A percentile compares a stretch with the other conserved stretches of the same genome.
Conservation (phyloP, 2,797 vertebrate species). For the Aratinga solstitialis region DNA sequence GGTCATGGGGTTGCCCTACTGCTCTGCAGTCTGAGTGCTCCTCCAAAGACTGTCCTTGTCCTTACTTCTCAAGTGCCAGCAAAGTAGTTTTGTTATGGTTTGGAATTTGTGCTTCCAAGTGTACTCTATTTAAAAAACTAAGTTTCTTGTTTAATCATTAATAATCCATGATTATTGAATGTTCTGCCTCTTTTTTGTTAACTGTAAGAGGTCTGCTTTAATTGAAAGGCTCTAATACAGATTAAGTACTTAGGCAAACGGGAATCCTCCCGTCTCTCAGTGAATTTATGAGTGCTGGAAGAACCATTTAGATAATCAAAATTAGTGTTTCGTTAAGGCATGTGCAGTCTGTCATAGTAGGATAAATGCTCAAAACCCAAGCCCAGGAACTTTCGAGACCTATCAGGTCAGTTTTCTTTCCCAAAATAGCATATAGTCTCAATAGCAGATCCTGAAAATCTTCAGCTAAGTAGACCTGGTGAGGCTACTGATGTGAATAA, state of each 20-base stretch:
- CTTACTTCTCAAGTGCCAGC: neutral
- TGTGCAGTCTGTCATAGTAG: neutral
- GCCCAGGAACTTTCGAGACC: neutral
- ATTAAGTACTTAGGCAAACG: constrained; percentile 70
- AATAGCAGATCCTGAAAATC: neutral
- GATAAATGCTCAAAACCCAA: neutral
- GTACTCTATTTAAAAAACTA: neutral
- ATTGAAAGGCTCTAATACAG: constrained; percentile 70
- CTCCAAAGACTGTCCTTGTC: neutral
- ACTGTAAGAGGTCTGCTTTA: constrained; percentile 63
- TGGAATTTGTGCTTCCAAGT: neutral
- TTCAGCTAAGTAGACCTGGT: neutral
- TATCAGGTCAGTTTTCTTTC: neutral
- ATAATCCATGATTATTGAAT: constrained; percentile 44
- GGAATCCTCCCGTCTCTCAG: constrained; percentile 49
- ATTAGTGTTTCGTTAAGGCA: neutral
- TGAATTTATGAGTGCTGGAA: constrained; percentile 17
- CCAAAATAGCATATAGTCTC: neutral
- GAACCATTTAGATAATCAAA: constrained; percentile 38
- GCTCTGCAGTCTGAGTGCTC: neutral
- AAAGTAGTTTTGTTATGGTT: neutral
- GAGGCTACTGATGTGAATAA: neutral
- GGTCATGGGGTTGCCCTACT: neutral
- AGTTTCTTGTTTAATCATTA: constrained; percentile 27
- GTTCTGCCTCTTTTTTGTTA: neutral